Evolutionary conservation across 2,797 vertebrate genomes (phyloP).

Genomic region (Cuniculus paca): DNA sequence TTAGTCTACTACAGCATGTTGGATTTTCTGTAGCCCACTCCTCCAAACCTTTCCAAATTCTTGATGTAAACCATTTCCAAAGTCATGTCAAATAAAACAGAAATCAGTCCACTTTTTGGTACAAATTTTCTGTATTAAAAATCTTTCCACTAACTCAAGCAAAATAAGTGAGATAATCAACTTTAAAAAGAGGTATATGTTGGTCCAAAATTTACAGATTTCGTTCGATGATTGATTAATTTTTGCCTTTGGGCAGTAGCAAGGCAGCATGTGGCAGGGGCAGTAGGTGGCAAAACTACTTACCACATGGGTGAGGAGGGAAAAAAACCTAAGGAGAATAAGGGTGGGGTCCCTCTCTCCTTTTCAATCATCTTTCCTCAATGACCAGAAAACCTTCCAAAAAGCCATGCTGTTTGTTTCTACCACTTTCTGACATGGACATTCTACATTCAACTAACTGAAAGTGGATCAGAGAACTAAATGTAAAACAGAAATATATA

Average conservation of each 20-base stretch:
- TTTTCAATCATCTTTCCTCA: background rate
- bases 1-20: background rate
- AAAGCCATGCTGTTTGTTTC: background rate
- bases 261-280: background rate
- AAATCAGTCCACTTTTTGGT: background rate
- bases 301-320: background rate
- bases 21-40: background rate
- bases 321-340: background rate
- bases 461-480: background rate
- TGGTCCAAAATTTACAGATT: background rate
- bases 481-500: background rate
- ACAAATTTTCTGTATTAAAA: background rate
- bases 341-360: too few relatives aligned
- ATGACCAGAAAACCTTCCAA: background rate
- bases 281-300: background rate
- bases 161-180: background rate
- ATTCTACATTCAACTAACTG: background rate
- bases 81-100: background rate
- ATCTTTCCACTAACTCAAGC: background rate
- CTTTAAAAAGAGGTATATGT: background rate
- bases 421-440: background rate
- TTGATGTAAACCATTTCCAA: background rate
- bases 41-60: background rate
- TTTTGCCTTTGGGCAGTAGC: background rate
- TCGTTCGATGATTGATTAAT: background rate